Evolutionary conservation across 1,140 invertebrate species (phyloP).

Genomic region (Eubasilissa regina): DNA sequence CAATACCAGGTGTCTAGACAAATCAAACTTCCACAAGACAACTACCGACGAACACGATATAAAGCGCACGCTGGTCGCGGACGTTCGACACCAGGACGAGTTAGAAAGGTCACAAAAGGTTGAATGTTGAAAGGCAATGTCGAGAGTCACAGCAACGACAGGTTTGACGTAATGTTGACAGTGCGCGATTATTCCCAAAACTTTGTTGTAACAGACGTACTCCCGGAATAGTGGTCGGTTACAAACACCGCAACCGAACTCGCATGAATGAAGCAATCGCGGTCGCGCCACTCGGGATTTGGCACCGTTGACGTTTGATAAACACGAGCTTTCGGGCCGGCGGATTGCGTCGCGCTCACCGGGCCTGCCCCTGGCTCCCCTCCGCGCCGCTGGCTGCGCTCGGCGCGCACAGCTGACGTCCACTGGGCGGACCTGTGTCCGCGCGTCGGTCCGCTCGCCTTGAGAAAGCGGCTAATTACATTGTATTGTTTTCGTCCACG

Average conservation of each 20-base stretch:
- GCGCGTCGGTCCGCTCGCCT: conserved; percentile 14
- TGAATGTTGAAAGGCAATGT: too few species aligned
- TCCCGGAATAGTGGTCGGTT: background rate
- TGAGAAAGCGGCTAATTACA: conserved; percentile 4
- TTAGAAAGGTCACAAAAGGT: too few species aligned
- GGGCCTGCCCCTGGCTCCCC: background rate
- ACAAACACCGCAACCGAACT: background rate
- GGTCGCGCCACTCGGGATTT: background rate
- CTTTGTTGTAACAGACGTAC: too few species aligned
- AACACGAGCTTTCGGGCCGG: background rate
- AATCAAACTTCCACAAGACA: background rate
- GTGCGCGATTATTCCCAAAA: too few species aligned
- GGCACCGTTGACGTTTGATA: background rate
- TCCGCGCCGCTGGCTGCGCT: background rate
- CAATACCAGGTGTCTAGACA: too few species aligned
- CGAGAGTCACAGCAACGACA: too few species aligned
- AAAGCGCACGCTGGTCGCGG: background rate
- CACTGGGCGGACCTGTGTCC: too few species aligned
- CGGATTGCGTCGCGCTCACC: background rate
- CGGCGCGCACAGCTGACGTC: background rate
- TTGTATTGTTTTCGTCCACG: conserved; percentile 21
- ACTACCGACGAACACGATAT: background rate
- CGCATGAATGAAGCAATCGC: background rate
- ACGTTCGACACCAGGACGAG: background rate
- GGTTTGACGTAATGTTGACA: too few species aligned